phyloP scores from a whole-genome alignment of 2,888 invertebrate species.

The Himalopsyche tibetana region DNA sequence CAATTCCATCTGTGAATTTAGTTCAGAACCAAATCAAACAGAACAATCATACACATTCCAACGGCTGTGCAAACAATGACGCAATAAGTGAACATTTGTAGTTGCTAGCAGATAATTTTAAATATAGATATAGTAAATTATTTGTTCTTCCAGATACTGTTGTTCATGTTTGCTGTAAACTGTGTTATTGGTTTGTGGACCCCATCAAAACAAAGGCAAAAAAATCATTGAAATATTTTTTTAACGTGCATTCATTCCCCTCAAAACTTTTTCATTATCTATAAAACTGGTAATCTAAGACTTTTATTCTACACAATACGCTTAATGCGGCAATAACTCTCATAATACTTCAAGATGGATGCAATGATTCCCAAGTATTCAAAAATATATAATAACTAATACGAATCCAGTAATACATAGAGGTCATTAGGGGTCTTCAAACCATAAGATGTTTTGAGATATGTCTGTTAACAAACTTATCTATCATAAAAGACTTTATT shows the following conservation, averaged over 20 bases:
- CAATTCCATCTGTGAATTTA: constrained; percentile 70
- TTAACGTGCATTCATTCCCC: too few species aligned
- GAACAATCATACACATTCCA: constrained; percentile 68
- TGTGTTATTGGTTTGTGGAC: constrained; percentile 6
- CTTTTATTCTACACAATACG: too few species aligned
- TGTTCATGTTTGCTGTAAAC: constrained; percentile 13
- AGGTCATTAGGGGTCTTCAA: neutral
- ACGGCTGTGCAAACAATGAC: constrained; percentile 64
- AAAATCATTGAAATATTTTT: too few species aligned
- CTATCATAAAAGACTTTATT: constrained; percentile 26
- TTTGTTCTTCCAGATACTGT: neutral
- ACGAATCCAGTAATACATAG: too few species aligned
- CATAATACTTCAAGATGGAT: too few species aligned
- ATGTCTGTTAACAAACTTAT: neutral
- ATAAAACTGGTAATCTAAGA: too few species aligned
- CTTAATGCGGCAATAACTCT: too few species aligned
- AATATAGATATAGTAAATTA: neutral
- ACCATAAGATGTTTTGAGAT: neutral
- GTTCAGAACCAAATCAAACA: constrained; percentile 67
- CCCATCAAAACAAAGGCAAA: neutral
- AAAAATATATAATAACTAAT: too few species aligned
- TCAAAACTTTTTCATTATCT: too few species aligned
- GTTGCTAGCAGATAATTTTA: neutral
- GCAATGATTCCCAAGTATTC: too few species aligned
- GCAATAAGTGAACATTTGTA: constrained; percentile 61